These are phyloP conservation scores for Odontothrips loti DNA, from an alignment of 2,888 invertebrate species.

Conservation along the genomic window DNA sequence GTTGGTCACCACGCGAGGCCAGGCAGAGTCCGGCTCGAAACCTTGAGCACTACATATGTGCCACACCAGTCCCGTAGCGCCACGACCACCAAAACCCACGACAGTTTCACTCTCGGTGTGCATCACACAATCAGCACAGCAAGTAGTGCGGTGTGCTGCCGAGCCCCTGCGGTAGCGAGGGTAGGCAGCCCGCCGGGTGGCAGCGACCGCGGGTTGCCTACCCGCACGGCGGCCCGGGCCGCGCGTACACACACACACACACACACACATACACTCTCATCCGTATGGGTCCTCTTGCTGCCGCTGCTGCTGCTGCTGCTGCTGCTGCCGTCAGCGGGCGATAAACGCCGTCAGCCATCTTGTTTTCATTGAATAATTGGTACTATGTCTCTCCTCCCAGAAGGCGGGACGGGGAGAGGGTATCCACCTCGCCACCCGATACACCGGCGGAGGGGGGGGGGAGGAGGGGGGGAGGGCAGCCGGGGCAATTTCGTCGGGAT, in stretches of 20 bases:
- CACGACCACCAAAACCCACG: no score
- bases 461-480: background rate
- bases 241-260: background rate
- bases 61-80: no score
- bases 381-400: constrained; percentile 5
- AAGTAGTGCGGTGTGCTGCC: no score
- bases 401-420: background rate
- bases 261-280: background rate
- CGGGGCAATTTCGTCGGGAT: background rate
- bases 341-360: constrained; percentile 24
- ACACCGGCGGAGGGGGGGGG: background rate
- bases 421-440: background rate
- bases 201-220: background rate
- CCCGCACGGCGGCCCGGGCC: background rate
- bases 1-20: no score
- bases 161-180: background rate
- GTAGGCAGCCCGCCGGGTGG: background rate
- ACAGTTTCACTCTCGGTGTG: no score
- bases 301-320: no score
- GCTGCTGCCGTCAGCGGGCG: background rate
- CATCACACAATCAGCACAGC: no score
- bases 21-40: no score
- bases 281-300: background rate
- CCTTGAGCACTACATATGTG: no score
- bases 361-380: constrained; percentile 25